Evolutionary conservation across 2,888 invertebrate species (phyloP).

Genomic region (Mystacides longicornis): DNA sequence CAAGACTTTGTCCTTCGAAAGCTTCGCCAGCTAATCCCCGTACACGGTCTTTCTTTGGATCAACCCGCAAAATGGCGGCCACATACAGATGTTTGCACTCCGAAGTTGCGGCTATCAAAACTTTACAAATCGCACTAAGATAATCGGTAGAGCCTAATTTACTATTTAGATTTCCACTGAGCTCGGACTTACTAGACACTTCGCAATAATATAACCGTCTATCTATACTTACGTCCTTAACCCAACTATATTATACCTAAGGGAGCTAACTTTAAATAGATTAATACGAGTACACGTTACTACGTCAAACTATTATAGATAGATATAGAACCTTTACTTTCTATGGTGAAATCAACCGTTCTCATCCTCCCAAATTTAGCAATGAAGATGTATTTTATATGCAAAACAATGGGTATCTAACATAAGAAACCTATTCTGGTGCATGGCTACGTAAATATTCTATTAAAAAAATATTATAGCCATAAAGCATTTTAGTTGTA

Average conservation of each 20-base stretch:
- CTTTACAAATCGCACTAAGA: slow-evolving; percentile 19
- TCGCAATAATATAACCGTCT: neutral
- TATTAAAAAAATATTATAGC: too few species aligned
- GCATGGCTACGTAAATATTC: too few species aligned
- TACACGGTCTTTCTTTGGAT: slow-evolving; percentile 22
- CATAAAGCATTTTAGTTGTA: too few species aligned
- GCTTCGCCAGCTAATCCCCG: slow-evolving; percentile 23
- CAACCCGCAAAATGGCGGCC: slow-evolving; percentile 23
- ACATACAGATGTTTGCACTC: slow-evolving; percentile 27
- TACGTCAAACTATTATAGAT: too few species aligned
- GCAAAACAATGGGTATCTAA: too few species aligned
- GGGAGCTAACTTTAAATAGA: too few species aligned
- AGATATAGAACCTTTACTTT: too few species aligned
- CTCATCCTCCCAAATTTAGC: too few species aligned
- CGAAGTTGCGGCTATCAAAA: slow-evolving; percentile 23
- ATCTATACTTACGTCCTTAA: neutral
- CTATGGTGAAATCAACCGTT: too few species aligned
- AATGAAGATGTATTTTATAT: too few species aligned
- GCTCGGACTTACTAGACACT: slow-evolving; percentile 8
- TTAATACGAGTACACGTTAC: too few species aligned
- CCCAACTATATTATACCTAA: neutral
- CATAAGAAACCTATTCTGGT: too few species aligned
- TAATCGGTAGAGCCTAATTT: slow-evolving; percentile 13
- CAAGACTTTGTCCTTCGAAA: slow-evolving; percentile 23
- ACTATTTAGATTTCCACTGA: slow-evolving; percentile 8